Evolutionary conservation across 2,797 vertebrate genomes (phyloP).

Genomic region (Pseudochirops cupreus): DNA sequence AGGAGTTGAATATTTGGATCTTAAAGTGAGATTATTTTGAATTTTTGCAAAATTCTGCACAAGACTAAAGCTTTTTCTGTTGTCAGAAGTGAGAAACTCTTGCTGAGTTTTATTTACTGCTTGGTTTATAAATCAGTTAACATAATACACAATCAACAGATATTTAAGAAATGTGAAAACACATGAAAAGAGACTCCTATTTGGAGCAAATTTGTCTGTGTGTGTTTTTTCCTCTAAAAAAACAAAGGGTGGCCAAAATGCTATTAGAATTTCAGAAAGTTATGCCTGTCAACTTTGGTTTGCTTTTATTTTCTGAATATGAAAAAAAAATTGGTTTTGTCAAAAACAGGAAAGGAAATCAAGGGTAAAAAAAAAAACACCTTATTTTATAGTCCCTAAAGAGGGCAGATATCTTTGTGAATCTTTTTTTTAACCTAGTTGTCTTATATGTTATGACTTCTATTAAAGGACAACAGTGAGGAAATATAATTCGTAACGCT

Average conservation of each 20-base stretch:
- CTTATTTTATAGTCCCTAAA: accelerated
- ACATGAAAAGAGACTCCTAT: slow-evolving; percentile 19
- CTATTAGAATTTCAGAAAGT: slow-evolving; percentile 62
- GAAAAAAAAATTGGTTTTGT: background rate
- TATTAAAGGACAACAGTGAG: background rate
- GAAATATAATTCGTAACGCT: background rate
- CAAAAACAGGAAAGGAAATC: background rate
- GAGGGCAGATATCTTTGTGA: background rate
- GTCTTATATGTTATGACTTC: background rate
- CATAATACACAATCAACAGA: background rate
- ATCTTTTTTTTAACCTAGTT: background rate
- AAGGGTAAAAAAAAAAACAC: background rate
- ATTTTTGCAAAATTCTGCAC: background rate
- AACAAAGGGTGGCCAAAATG: slow-evolving; percentile 49
- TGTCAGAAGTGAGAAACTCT: background rate
- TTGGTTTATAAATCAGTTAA: background rate
- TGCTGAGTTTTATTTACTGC: background rate
- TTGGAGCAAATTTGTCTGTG: slow-evolving; percentile 48
- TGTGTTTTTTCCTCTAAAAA: slow-evolving; percentile 47
- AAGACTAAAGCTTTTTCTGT: background rate
- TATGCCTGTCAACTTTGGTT: slow-evolving; percentile 54
- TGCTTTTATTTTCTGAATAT: background rate
- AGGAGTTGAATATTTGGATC: background rate
- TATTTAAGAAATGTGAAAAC: slow-evolving; percentile 43
- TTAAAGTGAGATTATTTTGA: background rate